Conservation (phyloP, 1,140 invertebrate genomes). For the Wasmannia auropunctata region DNA sequence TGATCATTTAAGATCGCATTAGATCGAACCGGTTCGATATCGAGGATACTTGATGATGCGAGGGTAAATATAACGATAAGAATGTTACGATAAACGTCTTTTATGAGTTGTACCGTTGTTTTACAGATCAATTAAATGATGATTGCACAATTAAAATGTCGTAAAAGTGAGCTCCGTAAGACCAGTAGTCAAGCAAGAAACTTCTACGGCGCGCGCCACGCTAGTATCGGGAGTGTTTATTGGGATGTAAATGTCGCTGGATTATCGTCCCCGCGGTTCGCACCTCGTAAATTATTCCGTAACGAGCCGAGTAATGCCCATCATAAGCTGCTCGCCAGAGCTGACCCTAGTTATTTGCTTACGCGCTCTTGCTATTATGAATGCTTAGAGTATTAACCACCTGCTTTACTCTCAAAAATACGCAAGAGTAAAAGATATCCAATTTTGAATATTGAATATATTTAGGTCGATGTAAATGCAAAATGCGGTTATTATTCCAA, state of each 20-base stretch:
- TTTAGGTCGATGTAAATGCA: neutral
- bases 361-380: constrained; percentile 71
- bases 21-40: constrained; percentile 67
- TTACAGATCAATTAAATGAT: constrained; percentile 83
- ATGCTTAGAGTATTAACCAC: constrained; percentile 75
- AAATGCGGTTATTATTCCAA: neutral
- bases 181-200: constrained; percentile 1
- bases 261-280: constrained; percentile 85
- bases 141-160: constrained; percentile 82
- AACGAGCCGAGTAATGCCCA: constrained; percentile 85
- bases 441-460: neutral
- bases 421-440: neutral
- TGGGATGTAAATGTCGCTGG: constrained; percentile 86
- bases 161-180: constrained; percentile 78
- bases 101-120: constrained; percentile 79
- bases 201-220: constrained; percentile 69
- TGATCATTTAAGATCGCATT: constrained; percentile 19
- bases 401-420: constrained; percentile 44
- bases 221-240: constrained; percentile 83
- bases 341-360: constrained; percentile 76
- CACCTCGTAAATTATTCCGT: constrained; percentile 86
- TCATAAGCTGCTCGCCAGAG: constrained; percentile 82
- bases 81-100: constrained; percentile 77
- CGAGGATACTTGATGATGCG: constrained; percentile 20
- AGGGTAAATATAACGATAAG: constrained; percentile 41